Evolutionary conservation across 2,797 vertebrate species (phyloP).

Genomic region (Simalia tracyae): DNA sequence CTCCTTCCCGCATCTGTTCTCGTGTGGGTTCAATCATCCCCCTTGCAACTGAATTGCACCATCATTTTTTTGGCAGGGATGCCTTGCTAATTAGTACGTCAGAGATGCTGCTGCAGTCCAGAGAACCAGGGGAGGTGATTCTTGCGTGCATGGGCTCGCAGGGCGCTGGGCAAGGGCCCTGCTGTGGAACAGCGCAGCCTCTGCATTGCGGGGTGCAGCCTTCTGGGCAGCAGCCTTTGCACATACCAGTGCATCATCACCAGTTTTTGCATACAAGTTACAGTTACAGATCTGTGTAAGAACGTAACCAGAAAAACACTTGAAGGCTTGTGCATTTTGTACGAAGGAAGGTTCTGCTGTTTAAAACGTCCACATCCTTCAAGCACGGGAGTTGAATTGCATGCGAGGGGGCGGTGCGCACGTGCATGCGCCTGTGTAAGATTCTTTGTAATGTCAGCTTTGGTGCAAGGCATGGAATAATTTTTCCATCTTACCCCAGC

Average conservation of each 20-base stretch:
- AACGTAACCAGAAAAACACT: slow-evolving; percentile 41
- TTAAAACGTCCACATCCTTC: slow-evolving; percentile 46
- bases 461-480: slow-evolving; percentile 75
- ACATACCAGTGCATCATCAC: background rate
- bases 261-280: too few species aligned
- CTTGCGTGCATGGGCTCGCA: background rate
- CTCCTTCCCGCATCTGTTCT: background rate
- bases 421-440: slow-evolving; percentile 48
- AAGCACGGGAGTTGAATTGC: slow-evolving; percentile 62
- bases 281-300: slow-evolving; percentile 12
- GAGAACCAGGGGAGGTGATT: background rate
- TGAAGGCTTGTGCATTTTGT: slow-evolving; percentile 31
- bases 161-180: background rate
- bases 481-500: slow-evolving; percentile 70
- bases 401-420: slow-evolving; percentile 52
- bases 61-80: accelerated
- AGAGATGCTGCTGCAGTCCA: background rate
- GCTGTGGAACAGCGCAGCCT: background rate
- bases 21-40: background rate
- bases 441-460: slow-evolving; percentile 69
- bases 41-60: background rate
- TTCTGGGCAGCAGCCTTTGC: background rate
- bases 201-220: too few species aligned
- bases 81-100: background rate
- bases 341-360: slow-evolving; percentile 32